phyloP scores from a whole-genome alignment of 2,888 invertebrate species.

The Notocelia uddmanniana region DNA sequence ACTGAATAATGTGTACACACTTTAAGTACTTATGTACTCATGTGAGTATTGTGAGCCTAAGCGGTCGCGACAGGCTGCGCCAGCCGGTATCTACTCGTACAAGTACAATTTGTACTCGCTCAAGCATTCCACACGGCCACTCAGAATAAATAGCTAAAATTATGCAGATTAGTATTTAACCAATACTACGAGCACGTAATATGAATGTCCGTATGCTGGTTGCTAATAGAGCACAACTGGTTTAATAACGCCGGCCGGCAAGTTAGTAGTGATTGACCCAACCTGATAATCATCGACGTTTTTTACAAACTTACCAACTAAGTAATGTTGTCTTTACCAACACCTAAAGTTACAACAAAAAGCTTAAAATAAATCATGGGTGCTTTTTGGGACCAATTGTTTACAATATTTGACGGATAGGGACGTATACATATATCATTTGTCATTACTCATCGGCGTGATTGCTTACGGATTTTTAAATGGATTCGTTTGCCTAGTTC shows the following conservation, averaged over 20 bases:
- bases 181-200: conserved; percentile 18
- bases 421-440: too few relatives aligned
- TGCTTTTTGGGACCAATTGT: too few relatives aligned
- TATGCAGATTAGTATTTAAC: conserved; percentile 26
- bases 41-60: neutral
- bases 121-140: conserved; percentile 26
- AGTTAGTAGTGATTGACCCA: neutral
- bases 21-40: neutral
- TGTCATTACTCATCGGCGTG: too few relatives aligned
- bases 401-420: too few relatives aligned
- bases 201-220: conserved; percentile 7
- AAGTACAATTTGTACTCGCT: neutral
- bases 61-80: neutral
- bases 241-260: conserved; percentile 14
- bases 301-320: neutral
- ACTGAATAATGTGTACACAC: neutral
- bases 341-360: neutral
- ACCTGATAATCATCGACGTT: conserved; percentile 4
- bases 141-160: conserved; percentile 31
- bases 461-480: too few relatives aligned
- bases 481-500: too few relatives aligned
- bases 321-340: neutral
- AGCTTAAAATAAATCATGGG: too few relatives aligned
- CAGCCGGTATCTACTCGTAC: neutral
- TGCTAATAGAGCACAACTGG: conserved; percentile 5